Base-by-base conservation (phyloP, 2,113 vertebrate species). In the Xiphias gladius region DNA sequence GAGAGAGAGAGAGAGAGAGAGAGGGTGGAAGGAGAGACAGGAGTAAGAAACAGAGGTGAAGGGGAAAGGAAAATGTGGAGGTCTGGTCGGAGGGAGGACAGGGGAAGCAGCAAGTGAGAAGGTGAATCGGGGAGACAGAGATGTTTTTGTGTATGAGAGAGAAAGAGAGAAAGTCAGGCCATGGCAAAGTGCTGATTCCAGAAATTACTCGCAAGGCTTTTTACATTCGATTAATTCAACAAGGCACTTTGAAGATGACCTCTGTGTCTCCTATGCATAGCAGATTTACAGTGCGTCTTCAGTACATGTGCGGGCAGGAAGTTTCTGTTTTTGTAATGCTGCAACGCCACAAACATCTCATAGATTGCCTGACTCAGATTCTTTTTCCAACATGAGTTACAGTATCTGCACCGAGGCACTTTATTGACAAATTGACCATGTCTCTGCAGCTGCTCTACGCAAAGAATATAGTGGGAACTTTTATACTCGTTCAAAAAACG, bases 221-320 rank as follows among this genome's bases (percentile, higher is more conserved):
- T 67, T 71, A 55, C 75, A 84, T 93, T 89, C 46, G 41, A 93
- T 94, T 92, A 92, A 92, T 93, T 95, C 89, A 93, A 88, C 76
- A 79, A 85, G 65, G 73, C 80, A 76, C 90, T 89, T 90, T 90
- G 72, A 86, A 85, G 81, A 85, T 67, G 89, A 93, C 91, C 90
- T 92, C 88, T 79, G 77, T 46, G 79, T 91, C 85, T 94, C 86
- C 76, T 84, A 80, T 2, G 46, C 88, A 39, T 64, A 73, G 63
- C 62, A 77, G 66, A 88, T 86, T 87, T 90, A 50, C 82, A 43
- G 55, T 39, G 59, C 74, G 58, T 86, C 84, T 88, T 82, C 79
- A 69, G 76, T 32, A 12, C 43, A 79, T 22, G 63, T 82, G 65
- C 4, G 30, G 76, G 82, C 86, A 85, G 76, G 79, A 90, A 84